phyloP scores from a whole-genome alignment of 2,888 invertebrate genomes.

The Caenorhabditis drosophilae region DNA sequence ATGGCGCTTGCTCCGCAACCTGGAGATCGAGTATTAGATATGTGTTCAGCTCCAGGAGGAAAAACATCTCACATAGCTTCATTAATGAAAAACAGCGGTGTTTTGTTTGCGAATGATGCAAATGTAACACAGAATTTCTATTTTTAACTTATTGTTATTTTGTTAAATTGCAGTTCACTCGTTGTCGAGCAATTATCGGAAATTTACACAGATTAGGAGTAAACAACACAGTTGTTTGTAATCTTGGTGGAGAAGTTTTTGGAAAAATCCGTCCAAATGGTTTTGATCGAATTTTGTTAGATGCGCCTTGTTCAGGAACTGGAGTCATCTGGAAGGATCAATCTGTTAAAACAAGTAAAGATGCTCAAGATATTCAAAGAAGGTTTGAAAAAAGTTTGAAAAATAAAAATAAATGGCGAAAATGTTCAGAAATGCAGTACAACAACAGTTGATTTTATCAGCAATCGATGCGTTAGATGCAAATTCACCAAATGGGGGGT shows the following conservation, averaged over 20 bases:
- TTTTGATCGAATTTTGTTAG: slow-evolving; percentile 91
- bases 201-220: slow-evolving; percentile 96
- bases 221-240: slow-evolving; percentile 87
- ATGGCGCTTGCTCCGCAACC: slow-evolving; percentile 95
- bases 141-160: not conserved
- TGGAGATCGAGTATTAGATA: slow-evolving; percentile 80
- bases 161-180: slow-evolving; percentile 66
- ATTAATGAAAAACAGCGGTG: slow-evolving; percentile 91
- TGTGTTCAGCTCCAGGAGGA: slow-evolving; percentile 98
- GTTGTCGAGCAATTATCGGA: slow-evolving; percentile 77
- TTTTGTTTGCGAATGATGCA: slow-evolving; percentile 92
- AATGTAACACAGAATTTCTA: slow-evolving; percentile 75
- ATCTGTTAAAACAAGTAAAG: slow-evolving; percentile 88
- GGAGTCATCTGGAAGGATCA: slow-evolving; percentile 97
- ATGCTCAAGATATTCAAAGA: slow-evolving; percentile 55
- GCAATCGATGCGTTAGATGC: slow-evolving; percentile 97
- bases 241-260: slow-evolving; percentile 87
- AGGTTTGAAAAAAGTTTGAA: too few relatives aligned
- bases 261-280: slow-evolving; percentile 73
- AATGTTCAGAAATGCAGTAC: slow-evolving; percentile 77
- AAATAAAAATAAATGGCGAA: too few relatives aligned
- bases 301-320: slow-evolving; percentile 98
- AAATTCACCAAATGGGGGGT: slow-evolving; percentile 88
- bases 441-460: slow-evolving; percentile 86
- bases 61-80: slow-evolving; percentile 96